Evolutionary conservation across 2,113 vertebrate species (phyloP).

Genomic region (Ochotona princeps): DNA sequence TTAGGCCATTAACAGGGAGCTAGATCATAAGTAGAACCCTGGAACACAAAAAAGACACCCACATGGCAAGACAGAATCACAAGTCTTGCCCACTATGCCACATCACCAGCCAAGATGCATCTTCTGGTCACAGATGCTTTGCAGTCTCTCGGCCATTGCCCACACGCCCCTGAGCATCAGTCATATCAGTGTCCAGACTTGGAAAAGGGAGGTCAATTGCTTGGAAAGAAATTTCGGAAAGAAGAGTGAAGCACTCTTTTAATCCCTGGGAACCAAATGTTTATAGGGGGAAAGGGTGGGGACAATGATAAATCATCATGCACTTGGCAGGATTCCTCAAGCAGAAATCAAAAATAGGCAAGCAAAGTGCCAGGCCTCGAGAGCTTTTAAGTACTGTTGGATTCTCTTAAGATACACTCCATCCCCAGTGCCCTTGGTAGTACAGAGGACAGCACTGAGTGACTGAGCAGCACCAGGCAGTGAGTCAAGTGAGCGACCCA

Average conservation of each 20-base stretch:
- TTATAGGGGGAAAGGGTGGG: background rate
- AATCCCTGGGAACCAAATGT: background rate
- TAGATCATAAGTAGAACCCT: no score
- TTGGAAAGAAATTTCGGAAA: background rate
- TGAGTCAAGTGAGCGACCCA: constrained; percentile 16
- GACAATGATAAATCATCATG: background rate
- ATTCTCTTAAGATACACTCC: background rate
- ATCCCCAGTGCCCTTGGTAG: background rate
- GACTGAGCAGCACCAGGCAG: background rate
- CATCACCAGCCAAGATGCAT: background rate
- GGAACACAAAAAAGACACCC: no score
- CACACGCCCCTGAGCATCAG: background rate
- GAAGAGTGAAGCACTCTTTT: constrained; percentile 5
- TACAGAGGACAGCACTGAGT: background rate
- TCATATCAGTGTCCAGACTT: background rate
- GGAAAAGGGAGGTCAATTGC: background rate
- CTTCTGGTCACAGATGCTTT: background rate
- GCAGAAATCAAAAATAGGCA: constrained; percentile 25
- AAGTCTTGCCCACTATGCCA: no score
- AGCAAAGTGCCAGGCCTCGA: background rate
- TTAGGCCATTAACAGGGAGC: no score
- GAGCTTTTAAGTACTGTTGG: background rate
- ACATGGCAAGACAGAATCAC: no score
- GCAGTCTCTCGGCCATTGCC: background rate
- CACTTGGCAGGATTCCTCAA: background rate